Conservation (phyloP, 2,113 vertebrate species). For the Camarhynchus parvulus region DNA sequence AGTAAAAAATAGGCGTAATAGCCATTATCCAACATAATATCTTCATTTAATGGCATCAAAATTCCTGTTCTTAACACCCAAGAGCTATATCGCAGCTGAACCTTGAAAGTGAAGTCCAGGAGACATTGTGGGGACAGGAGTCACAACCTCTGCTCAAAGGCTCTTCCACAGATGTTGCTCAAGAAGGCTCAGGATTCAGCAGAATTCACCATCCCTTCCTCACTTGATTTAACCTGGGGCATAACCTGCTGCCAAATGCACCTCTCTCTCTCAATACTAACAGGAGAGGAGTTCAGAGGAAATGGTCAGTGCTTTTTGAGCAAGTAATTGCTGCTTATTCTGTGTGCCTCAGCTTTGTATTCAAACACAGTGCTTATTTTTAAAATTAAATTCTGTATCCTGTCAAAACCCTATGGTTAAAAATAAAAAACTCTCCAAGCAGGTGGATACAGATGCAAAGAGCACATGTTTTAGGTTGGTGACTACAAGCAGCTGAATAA, state of each 20-base stretch:
- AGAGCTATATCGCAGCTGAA: background rate
- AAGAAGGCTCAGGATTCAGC: background rate
- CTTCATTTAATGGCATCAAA: background rate
- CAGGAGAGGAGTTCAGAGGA: background rate
- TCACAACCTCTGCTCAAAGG: background rate
- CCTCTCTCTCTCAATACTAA: fast-evolving
- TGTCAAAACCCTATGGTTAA: background rate
- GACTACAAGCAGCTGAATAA: background rate
- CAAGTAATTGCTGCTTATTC: background rate
- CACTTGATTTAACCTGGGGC: background rate
- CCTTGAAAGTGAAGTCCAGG: background rate
- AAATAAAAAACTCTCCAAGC: background rate
- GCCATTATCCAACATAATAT: background rate
- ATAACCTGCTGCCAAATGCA: background rate
- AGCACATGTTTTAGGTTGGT: background rate
- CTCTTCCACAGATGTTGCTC: fast-evolving
- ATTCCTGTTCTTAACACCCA: background rate
- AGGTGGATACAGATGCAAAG: background rate
- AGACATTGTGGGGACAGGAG: background rate
- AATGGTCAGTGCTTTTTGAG: background rate
- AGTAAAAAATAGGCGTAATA: background rate
- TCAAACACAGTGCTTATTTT: background rate
- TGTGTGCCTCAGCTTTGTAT: background rate
- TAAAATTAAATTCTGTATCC: background rate
- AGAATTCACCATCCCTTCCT: background rate